Conservation (phyloP, 2,888 invertebrate species). For the Sylvicola fuscatus region DNA sequence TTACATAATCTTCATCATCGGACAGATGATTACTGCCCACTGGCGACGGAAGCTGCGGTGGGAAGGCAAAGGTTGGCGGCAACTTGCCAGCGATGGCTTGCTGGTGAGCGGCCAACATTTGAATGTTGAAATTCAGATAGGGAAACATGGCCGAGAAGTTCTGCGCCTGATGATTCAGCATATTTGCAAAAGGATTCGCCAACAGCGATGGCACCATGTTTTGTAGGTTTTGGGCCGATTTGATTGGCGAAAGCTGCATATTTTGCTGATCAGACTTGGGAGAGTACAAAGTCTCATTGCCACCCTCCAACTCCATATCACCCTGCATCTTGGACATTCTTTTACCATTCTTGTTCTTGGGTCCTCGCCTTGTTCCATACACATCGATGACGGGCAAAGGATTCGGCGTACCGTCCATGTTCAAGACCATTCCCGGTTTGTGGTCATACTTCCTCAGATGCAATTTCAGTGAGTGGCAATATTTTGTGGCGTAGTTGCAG, state of each 20-base stretch:
- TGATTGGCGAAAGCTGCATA: conserved; percentile 3
- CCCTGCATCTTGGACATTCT: conserved; percentile 1
- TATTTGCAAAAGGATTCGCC: conserved; percentile 17
- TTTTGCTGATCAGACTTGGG: too few species aligned
- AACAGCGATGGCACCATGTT: conserved; percentile 12
- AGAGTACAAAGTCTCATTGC: too few species aligned
- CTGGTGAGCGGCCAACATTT: conserved; percentile 25
- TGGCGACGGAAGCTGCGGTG: conserved; percentile 10
- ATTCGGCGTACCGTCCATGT: conserved; percentile 75
- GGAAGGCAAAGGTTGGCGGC: conserved; percentile 17
- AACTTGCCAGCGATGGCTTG: conserved; percentile 20
- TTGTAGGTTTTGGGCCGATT: conserved; percentile 1
- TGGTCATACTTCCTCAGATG: conserved; percentile 87
- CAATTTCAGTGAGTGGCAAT: conserved; percentile 90
- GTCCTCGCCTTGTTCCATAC: conserved; percentile 75
- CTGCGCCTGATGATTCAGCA: conserved; percentile 15
- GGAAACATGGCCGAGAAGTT: conserved; percentile 22
- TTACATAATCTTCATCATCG: background rate
- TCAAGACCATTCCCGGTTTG: conserved; percentile 73
- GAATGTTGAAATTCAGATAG: conserved; percentile 23
- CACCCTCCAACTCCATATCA: too few species aligned
- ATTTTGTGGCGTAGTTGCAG: conserved; percentile 93
- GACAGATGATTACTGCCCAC: conserved; percentile 7
- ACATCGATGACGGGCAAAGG: conserved; percentile 76
- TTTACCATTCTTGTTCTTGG: conserved; percentile 34